phyloP scores from a whole-genome alignment of 2,113 vertebrate species.

The Saccopteryx bilineata region DNA sequence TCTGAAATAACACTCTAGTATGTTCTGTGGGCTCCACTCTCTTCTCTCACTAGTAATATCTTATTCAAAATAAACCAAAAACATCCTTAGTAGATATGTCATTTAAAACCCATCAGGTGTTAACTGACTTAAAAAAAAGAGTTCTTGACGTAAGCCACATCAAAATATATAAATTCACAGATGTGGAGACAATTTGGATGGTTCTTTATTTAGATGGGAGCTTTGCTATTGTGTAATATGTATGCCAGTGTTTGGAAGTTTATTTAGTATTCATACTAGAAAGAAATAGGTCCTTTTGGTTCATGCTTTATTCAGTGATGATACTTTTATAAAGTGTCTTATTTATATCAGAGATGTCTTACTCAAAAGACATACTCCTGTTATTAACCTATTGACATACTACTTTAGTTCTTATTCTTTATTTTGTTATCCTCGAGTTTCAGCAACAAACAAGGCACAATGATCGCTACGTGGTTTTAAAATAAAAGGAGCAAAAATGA shows the following conservation, averaged over 20 bases:
- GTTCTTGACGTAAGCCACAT: not conserved
- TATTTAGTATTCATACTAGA: not conserved
- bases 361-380: not conserved
- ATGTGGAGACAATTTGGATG: not conserved
- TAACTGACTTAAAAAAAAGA: not conserved
- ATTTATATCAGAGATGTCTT: slow-evolving; percentile 6
- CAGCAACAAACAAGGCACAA: not conserved
- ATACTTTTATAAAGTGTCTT: not conserved
- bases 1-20: not conserved
- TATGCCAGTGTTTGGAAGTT: not conserved
- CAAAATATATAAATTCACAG: not conserved
- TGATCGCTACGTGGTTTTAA: not conserved
- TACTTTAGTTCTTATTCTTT: not conserved
- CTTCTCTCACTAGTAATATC: not conserved
- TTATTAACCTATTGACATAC: not conserved
- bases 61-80: slow-evolving; percentile 4
- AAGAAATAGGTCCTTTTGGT: not conserved
- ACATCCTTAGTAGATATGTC: not conserved
- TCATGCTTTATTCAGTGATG: not conserved
- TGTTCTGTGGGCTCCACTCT: not conserved
- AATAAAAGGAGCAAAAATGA: not conserved
- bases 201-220: not conserved
- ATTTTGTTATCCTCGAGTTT: not conserved
- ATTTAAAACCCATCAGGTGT: not conserved
- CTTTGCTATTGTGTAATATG: not conserved